Base-by-base conservation (phyloP, 2,113 vertebrate genomes). In the Caretta caretta region DNA sequence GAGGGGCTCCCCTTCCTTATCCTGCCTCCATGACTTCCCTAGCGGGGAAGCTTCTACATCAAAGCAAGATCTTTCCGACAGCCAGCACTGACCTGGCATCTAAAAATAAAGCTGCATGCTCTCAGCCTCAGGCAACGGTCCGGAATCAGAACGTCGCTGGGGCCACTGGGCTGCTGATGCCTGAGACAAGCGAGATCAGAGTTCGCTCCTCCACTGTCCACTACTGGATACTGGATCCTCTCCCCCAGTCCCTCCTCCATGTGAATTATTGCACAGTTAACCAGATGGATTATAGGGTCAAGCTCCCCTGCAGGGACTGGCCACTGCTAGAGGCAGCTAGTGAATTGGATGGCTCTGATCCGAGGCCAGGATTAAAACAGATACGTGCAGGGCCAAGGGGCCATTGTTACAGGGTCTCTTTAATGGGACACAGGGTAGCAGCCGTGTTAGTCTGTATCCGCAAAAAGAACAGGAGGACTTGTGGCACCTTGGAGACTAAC, bases 141-240 rank as follows among this genome's bases (percentile, higher is more conserved):
- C 0, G 0, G 88, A 0, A 1, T 2, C 31, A 56, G 20, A 1
- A 2, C 2, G 59, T 54, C 0, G 7, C 0, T 6, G 83, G 69
- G 83, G 69, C 69, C 35, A 1, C 38, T 75, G 69, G 17, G 72
- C 72, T 25, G 72, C 22, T 24, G 72, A 10, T 11, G 38, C 72
- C 46, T 11, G 22, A 76, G 38, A 38, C n/a, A 42, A 22, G 69
- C 20, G 10, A 75, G 69, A 24, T 24, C 69, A 24, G n/a, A 75
- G 72, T 20, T 76, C 10, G 10, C 38, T 12, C 38, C 6, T 3
- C 24, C 10, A 46, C 38, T 5, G 10, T 35, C 59, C 14, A 1
- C 29, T 4, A 8, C 56, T 65, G 59, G 17, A n/a, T 8, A 69
- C 20, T 19, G 62, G 62, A 38, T 46, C 20, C 38, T 46, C 38